phyloP scores from a whole-genome alignment of 2,888 invertebrate genomes.

The Petrolisthes manimaculis region DNA sequence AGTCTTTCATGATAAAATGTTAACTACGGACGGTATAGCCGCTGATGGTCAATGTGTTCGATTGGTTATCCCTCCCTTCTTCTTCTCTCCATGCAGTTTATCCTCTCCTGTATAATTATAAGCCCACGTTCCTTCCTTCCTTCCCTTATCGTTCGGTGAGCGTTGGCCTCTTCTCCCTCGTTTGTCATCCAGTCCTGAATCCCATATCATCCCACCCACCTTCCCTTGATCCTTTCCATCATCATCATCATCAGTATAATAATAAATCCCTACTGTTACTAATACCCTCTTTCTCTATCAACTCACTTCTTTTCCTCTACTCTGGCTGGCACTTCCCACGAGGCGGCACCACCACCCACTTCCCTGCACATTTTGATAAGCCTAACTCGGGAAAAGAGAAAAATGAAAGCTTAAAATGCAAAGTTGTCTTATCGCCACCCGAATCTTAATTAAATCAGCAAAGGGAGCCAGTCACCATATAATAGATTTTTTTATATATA shows the following conservation, averaged over 20 bases:
- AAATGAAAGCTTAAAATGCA: slow-evolving; percentile 49
- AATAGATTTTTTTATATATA: slow-evolving; percentile 19
- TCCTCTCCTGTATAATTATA: not conserved
- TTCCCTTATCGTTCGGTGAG: not conserved
- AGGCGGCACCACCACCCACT: slow-evolving; percentile 7
- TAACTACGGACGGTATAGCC: no score
- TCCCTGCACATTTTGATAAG: slow-evolving; percentile 42
- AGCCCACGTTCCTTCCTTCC: not conserved
- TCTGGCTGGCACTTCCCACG: not conserved
- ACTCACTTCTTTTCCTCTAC: not conserved
- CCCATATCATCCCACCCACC: not conserved
- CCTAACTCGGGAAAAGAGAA: slow-evolving; percentile 38
- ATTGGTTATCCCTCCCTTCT: not conserved
- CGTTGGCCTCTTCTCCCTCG: not conserved
- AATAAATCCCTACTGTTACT: not conserved
- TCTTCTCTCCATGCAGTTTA: not conserved
- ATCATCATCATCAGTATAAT: not conserved
- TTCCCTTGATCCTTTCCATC: not conserved
- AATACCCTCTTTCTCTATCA: not conserved
- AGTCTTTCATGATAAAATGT: no score
- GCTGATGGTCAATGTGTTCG: no score
- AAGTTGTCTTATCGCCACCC: slow-evolving; percentile 35
- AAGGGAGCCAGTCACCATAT: slow-evolving; percentile 28
- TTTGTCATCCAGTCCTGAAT: no score
- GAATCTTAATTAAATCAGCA: slow-evolving; percentile 42